Base-by-base conservation (phyloP, 2,797 vertebrate genomes). In the Sebastes kiyomatsui region DNA sequence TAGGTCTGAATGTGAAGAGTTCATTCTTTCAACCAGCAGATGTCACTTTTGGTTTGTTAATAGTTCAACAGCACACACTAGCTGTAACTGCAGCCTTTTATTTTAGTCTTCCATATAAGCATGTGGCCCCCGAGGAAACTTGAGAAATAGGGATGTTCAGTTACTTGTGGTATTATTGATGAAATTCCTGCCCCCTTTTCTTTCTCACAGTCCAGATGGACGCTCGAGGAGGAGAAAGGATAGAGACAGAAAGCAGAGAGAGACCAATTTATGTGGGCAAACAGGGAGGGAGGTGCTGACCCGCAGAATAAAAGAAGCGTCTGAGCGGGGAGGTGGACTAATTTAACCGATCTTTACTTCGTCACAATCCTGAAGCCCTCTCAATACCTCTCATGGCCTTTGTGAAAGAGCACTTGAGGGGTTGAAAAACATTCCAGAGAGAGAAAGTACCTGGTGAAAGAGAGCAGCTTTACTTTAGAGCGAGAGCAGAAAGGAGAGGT, bases 401-500 rank as follows among this genome's bases (percentile, higher is more conserved):
- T 52, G 18, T 80, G 84, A 93, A 95, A 95, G 92, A 93, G 90
- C 93, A 92, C 94, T 95, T 84, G 79, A 94, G 84, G 86, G 83
- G 83, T 80, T 95, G 90, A 93, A 94, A 92, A 94, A 91, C 95
- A 96, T 96, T 96, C 96, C 94, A 93, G 87, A 87, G 83, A 46
- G 76, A 85, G 56, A 91, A 85, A 93, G 85, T 89, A 93, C 92
- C 90, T 91, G 87, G 89, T 86, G 90, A 93, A 81, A 28, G 83
- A 85, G 82, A 87, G 72, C 46, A 8, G 77, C 80, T 87, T 85
- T 62, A 75, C 78, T 85, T 82, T 54, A 78, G 76, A 81, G 33
- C 1, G 16, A 61, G 68, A 82, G 65, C 62, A 67, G 65, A 64
- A 72, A 42, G 77, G 55, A 80, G 78, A 75, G 60, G 67, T 81